Percentiles rank a stretch among this genome's conserved stretches.
Conservation (phyloP, 1,140 invertebrate species). For the Trichonephila clavipes region DNA sequence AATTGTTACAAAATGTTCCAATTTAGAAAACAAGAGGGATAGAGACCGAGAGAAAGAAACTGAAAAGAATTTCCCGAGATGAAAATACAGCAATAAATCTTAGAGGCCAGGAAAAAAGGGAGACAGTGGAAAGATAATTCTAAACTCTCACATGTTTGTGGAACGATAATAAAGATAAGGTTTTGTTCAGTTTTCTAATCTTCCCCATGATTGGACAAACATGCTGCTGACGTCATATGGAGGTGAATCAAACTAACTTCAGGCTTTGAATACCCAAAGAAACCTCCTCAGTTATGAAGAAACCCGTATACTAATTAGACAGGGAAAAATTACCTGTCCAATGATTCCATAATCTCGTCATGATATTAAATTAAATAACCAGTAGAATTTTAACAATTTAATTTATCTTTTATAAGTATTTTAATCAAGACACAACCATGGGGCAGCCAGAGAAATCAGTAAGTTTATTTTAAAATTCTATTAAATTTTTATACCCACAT, state of each 20-base stretch:
- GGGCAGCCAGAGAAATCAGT: background rate
- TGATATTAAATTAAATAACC: background rate
- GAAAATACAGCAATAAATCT: constrained; percentile 19
- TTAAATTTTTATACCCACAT: background rate
- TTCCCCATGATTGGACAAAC: background rate
- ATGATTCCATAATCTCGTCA: background rate
- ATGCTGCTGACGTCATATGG: background rate
- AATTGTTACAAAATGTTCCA: no score
- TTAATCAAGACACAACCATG: background rate
- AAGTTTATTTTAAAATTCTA: background rate
- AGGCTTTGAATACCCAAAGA: background rate
- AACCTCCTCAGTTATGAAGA: background rate
- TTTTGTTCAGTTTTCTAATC: background rate
- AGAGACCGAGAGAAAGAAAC: no score
- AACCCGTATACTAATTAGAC: background rate
- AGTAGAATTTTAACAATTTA: background rate
- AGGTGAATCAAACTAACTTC: background rate
- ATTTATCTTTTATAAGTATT: background rate
- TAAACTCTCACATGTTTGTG: background rate
- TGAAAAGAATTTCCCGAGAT: background rate
- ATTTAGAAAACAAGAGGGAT: no score
- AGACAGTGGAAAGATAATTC: background rate
- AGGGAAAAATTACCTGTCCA: background rate
- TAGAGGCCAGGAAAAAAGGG: background rate
- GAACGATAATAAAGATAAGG: constrained; percentile 20